Percentiles rank a stretch among this genome's conserved stretches.
These are phyloP conservation scores for Epinephelus coioides DNA, from an alignment of 2,797 vertebrate genomes.

Conservation along the genomic window DNA sequence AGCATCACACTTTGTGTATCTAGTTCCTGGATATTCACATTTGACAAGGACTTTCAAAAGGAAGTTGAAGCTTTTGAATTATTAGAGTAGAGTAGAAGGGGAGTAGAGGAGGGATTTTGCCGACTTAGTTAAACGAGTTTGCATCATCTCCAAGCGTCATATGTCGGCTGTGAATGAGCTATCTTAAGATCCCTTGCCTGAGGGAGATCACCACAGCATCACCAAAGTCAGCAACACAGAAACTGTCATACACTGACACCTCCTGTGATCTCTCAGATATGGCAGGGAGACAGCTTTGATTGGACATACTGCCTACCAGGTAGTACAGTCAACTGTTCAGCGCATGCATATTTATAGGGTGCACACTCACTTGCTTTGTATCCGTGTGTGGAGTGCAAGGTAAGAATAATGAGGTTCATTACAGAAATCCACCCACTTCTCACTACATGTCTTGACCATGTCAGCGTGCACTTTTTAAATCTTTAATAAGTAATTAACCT, in stretches of 20 bases:
- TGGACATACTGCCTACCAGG: conserved; percentile 63
- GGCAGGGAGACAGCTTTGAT: conserved; percentile 71
- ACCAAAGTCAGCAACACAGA: conserved; percentile 67
- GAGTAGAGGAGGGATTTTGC: conserved; percentile 22
- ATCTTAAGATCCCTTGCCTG: conserved; percentile 61
- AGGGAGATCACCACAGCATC: conserved; percentile 62
- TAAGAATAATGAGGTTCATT: conserved; percentile 79
- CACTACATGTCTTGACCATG: conserved; percentile 59
- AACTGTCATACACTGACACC: conserved; percentile 64
- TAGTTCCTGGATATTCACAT: conserved; percentile 35
- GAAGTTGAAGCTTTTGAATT: conserved; percentile 34
- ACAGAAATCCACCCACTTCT: conserved; percentile 64
- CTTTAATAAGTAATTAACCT: conserved; percentile 79
- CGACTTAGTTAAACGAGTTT: conserved; percentile 63
- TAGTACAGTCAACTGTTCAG: conserved; percentile 54
- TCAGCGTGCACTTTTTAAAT: conserved; percentile 62
- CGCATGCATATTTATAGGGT: conserved; percentile 73
- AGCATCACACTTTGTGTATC: conserved; percentile 34
- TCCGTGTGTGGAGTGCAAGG: conserved; percentile 42
- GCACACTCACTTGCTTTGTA: conserved; percentile 50
- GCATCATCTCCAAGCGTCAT: conserved; percentile 57
- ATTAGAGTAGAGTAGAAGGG: neutral
- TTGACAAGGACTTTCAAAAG: conserved; percentile 46
- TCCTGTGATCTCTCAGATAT: conserved; percentile 72
- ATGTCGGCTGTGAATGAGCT: conserved; percentile 52